A percentile compares a stretch with the other conserved stretches of the same genome.
Evolutionary conservation across 2,113 vertebrate genomes (phyloP).

Genomic region (Rhea americana): DNA sequence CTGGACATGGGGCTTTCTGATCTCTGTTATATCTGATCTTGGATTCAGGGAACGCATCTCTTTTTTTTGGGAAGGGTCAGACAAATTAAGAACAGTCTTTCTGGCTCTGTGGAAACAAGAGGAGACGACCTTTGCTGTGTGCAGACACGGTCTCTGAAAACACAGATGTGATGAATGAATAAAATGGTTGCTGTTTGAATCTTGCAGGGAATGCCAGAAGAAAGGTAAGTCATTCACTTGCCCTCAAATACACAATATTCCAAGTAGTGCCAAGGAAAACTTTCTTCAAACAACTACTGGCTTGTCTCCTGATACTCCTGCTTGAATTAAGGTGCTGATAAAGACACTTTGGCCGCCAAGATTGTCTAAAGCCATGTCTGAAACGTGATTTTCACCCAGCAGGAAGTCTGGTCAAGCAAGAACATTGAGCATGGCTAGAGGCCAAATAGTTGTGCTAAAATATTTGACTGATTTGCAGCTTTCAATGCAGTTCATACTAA

Average conservation of each 20-base stretch:
- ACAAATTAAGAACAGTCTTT: constrained; percentile 17
- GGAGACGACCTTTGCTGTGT: constrained; percentile 5
- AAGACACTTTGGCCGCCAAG: not conserved
- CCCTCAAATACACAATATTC: not conserved
- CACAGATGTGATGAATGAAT: not conserved
- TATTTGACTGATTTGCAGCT: not conserved
- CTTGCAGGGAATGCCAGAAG: not conserved
- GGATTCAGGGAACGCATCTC: not conserved
- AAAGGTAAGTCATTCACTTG: not conserved
- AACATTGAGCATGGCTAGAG: not conserved
- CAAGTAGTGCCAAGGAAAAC: not conserved
- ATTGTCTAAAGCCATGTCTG: not conserved
- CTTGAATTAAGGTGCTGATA: not conserved
- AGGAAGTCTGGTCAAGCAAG: not conserved
- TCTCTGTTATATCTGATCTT: constrained; percentile 34
- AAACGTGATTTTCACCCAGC: not conserved
- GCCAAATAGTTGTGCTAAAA: not conserved
- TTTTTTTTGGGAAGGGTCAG: constrained; percentile 6
- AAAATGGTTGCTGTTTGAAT: not conserved
- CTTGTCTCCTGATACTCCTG: not conserved
- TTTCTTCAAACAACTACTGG: not conserved
- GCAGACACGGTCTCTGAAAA: not conserved
- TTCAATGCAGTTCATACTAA: not conserved
- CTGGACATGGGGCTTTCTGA: constrained; percentile 44
- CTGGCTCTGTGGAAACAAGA: constrained; percentile 25